Conservation (phyloP, 2,113 vertebrate species). For the Vimba vimba region DNA sequence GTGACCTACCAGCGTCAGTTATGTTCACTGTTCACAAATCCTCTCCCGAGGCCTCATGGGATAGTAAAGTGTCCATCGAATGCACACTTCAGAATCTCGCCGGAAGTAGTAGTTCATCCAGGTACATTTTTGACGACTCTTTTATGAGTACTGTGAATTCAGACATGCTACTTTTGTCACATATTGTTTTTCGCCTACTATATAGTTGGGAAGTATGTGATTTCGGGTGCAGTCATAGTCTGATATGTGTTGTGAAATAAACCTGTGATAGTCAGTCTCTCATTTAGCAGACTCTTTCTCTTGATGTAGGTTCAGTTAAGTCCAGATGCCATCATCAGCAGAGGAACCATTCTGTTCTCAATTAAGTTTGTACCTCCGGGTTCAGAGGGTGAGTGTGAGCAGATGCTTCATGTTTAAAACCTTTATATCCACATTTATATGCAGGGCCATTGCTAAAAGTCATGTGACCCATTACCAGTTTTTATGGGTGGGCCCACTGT, state of each 20-base stretch:
- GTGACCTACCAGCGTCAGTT: too few species aligned
- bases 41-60: too few species aligned
- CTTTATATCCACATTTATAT: constrained; percentile 28
- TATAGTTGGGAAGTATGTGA: too few species aligned
- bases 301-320: constrained; percentile 74
- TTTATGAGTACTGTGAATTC: too few species aligned
- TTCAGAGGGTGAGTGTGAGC: constrained; percentile 63
- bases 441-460: not conserved
- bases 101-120: too few species aligned
- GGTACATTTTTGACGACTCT: too few species aligned
- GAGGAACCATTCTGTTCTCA: constrained; percentile 84
- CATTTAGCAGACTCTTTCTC: not conserved
- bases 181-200: too few species aligned
- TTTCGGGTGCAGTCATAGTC: too few species aligned
- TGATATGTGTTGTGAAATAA: not conserved
- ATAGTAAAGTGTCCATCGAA: too few species aligned
- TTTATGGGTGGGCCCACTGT: not conserved
- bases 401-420: not conserved
- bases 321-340: constrained; percentile 76
- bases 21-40: too few species aligned
- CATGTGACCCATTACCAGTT: not conserved
- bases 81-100: too few species aligned
- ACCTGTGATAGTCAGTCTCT: not conserved
- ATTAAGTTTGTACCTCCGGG: constrained; percentile 85
- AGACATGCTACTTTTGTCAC: too few species aligned